Evolutionary conservation across 92 coral and sea anemone species (phyloP), one percentile per base, ranked within the genome.

Genomic region (Nematostella vectensis): DNA sequence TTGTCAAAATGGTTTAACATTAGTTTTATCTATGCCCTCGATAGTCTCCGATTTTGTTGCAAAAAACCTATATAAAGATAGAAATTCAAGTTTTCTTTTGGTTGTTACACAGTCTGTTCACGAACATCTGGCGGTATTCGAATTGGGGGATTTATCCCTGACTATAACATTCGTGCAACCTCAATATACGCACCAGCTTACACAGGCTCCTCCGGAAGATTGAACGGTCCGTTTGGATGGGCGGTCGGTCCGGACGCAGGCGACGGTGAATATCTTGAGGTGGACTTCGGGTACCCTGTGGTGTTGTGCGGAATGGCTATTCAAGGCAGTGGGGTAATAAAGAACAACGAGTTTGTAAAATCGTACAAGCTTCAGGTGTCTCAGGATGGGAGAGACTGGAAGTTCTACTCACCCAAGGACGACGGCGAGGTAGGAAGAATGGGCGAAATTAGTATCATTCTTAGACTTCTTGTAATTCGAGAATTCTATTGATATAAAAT

Each of bases 301-400:
- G 45, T 42, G 43, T 40, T 66, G 8, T 66, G 72, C 30, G 56
- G 62, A 11, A 59, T 66, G 8, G 72, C 72, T 27, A 57, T 48
- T 1, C 72, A 66, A 31, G 72, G 72, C 0, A 19, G 21, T 19
- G 43, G 52, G 0, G 25, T 64, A 4, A 44, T 21, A 25, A 59
- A 59, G 26, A 18, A 25, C n/a, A 38, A 64, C 15, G 25, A 45
- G 31, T 66, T 62, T 62, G 63, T 66, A 1, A 66, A 28, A n/a
- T 19, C 62, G 4, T 66, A 53, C 11, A 54, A 66, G 15, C 45
- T 66, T 45, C 8, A 49, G 29, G 31, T 43, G 9, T 66, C 72
- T 10, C 43, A 9, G 2, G 72, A 66, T 26, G 63, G 72, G 29
- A 29, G 62, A 29, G 48, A 42, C n/a, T 66, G 72, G 72, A 54